phyloP scores from a whole-genome alignment of 2,113 vertebrate species.

The Sialia sialis region DNA sequence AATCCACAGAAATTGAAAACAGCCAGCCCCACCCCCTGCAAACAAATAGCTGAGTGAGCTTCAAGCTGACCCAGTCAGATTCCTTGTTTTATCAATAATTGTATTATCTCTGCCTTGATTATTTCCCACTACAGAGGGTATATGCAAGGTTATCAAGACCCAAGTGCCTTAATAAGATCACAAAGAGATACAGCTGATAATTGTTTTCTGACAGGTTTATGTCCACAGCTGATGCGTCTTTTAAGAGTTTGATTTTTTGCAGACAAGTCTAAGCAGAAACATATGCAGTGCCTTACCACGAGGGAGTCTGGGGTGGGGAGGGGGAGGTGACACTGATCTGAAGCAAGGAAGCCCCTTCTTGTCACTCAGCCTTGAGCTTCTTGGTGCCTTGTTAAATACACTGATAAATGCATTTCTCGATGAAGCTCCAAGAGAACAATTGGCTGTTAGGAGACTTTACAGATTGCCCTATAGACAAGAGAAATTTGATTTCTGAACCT shows the following conservation, averaged over 20 bases:
- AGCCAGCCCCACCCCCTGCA: neutral
- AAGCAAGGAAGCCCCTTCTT: neutral
- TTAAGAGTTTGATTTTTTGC: neutral
- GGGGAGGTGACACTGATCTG: neutral
- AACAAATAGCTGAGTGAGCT: neutral
- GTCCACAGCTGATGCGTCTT: neutral
- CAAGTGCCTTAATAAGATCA: neutral
- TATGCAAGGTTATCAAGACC: slow-evolving; percentile 29
- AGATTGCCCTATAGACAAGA: neutral
- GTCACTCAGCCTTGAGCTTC: neutral
- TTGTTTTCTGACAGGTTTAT: slow-evolving; percentile 29
- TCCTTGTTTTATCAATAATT: slow-evolving; percentile 28
- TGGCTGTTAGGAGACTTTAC: neutral
- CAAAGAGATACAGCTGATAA: neutral
- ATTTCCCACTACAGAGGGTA: neutral
- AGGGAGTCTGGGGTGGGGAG: neutral
- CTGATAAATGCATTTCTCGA: neutral
- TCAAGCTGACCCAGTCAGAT: neutral
- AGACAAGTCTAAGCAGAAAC: slow-evolving; percentile 26
- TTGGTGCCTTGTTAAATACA: neutral
- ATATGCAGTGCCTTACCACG: neutral
- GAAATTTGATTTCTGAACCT: slow-evolving; percentile 34
- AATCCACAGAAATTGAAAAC: neutral
- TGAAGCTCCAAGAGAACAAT: neutral
- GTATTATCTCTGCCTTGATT: slow-evolving; percentile 23